A percentile compares a stretch with the other conserved stretches of the same genome.
Conservation (phyloP, 2,113 vertebrate species). For the Dipodomys merriami region DNA sequence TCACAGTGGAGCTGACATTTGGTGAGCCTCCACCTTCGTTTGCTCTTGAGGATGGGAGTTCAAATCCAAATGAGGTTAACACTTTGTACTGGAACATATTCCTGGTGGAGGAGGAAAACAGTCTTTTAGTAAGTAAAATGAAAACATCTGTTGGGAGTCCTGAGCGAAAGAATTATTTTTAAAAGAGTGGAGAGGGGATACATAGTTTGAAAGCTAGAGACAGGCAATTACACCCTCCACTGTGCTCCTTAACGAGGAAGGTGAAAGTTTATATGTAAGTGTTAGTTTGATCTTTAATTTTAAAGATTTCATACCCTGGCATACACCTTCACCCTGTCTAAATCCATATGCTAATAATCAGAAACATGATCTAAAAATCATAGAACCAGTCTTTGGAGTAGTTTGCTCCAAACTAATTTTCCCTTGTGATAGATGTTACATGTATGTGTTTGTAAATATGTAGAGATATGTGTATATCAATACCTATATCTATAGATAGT, state of each 20-base stretch:
- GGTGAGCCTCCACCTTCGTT: constrained; percentile 50
- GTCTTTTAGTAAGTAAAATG: constrained; percentile 44
- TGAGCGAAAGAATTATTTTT: constrained; percentile 61
- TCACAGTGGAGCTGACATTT: constrained; percentile 64
- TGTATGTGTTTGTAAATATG: too few species aligned
- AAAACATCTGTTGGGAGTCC: constrained; percentile 63
- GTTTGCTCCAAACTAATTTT: too few species aligned
- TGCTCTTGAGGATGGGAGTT: constrained; percentile 69
- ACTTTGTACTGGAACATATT: constrained; percentile 59
- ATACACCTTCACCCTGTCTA: not conserved
- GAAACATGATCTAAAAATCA: too few species aligned
- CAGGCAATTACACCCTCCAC: not conserved
- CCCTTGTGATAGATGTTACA: too few species aligned
- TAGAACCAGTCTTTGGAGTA: too few species aligned
- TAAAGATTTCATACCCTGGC: not conserved
- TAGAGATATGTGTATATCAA: too few species aligned
- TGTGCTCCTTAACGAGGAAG: not conserved
- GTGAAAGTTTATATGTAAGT: not conserved
- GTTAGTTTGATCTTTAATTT: constrained; percentile 2
- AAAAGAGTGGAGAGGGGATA: constrained; percentile 14
- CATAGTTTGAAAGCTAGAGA: constrained; percentile 43
- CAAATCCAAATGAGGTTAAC: constrained; percentile 71
- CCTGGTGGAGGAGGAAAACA: constrained; percentile 60
- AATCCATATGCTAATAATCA: not conserved
- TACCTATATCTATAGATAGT: too few species aligned